Evolutionary conservation across 2,113 vertebrate species (phyloP).

Genomic region (Crotalus viridis): DNA sequence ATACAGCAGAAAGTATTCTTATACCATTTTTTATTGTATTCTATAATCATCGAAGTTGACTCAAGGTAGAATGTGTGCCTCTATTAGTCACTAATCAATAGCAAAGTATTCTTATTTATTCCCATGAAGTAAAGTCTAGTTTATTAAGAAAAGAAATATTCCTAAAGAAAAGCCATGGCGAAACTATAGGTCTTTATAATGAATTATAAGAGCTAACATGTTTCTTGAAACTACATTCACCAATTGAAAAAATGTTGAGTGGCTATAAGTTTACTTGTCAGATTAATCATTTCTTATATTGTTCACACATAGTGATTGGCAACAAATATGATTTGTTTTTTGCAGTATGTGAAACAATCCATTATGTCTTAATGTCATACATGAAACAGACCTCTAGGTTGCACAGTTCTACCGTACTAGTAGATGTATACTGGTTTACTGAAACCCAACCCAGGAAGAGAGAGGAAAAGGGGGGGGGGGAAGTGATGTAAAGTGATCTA

Average conservation of each 20-base stretch:
- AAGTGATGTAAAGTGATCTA: not conserved
- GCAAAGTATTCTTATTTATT: not conserved
- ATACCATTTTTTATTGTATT: not conserved
- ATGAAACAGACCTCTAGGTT: not conserved
- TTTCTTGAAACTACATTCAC: not conserved
- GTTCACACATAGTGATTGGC: not conserved
- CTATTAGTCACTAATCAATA: not conserved
- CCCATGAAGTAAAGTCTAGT: not conserved
- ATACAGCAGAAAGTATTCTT: not conserved
- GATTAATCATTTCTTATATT: not conserved
- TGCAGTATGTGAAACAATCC: not conserved
- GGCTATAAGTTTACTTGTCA: not conserved
- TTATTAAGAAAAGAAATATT: not conserved
- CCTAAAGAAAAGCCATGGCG: not conserved
- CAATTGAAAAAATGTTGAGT: not conserved
- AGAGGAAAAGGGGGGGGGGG: fast-evolving
- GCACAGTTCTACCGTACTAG: not conserved
- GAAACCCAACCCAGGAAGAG: not conserved
- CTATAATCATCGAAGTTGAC: not conserved
- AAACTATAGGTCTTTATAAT: not conserved
- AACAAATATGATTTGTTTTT: not conserved
- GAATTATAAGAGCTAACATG: not conserved
- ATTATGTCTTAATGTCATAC: not conserved
- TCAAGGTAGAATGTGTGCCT: not conserved
- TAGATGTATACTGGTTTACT: not conserved